Evolutionary conservation across 2,113 vertebrate species (phyloP), one percentile per base, ranked within the genome.

Genomic region (Trogon surrucura): DNA sequence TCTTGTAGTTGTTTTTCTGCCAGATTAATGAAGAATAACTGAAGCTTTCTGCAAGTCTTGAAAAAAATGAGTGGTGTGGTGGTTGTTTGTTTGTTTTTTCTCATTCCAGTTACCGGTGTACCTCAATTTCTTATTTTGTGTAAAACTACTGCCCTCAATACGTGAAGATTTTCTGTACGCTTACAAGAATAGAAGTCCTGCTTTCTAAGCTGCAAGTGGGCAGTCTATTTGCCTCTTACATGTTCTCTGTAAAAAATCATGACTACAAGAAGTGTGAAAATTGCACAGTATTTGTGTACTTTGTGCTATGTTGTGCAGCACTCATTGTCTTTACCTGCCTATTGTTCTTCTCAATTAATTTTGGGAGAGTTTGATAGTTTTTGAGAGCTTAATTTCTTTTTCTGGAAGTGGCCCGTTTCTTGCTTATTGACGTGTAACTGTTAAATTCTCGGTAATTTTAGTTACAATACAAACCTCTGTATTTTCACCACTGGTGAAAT

Each of bases 351-450:
- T 81, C 26, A 51, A 29, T 4, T 73, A 2, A 26, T 80, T 72
- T 91, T 9, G 21, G 12, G 41, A 27, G 11, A 11, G 44, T 32
- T 60, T 56, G 29, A 7, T 79, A 48, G 34, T 56, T 44, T 87
- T 51, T 74, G 19, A 32, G 29, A 80, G 13, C 34, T 71, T 44
- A 56, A 45, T 75, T 72, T 67, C 2, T 6, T 57, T 85, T 66
- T 79, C 26, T 51, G 48, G 38, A 81, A 89, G 30, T 9, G 16
- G 14, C 81, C 61, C 9, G 17, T 70, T 78, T 25, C n/a, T 27
- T 74, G 1, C 50, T 71, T 57, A 30, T 84, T 74, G 29, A 38
- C 12, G 23, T 0, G 0, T 41, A 74, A 62, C 47, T 79, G 30
- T 77, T 61, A 51, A 82, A 80, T 77, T 87, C 13, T 79, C 93